Evolutionary conservation across 1,140 invertebrate species (phyloP).

Genomic region (Rhyacophila brunnea): DNA sequence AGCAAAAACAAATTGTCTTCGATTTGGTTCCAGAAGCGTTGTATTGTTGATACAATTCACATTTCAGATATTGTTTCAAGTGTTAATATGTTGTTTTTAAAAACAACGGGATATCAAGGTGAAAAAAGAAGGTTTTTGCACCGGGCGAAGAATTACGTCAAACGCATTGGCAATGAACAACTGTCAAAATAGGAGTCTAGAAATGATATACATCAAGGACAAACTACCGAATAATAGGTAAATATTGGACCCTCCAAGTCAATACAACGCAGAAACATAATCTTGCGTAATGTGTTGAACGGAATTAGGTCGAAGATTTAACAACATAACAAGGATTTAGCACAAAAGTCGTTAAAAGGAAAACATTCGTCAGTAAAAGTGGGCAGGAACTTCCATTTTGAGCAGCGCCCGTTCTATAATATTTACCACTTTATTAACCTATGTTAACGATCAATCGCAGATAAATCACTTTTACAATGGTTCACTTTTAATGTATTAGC

Average conservation of each 20-base stretch:
- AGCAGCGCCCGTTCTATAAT: neutral
- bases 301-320: too few species aligned
- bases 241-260: constrained; percentile 7
- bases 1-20: too few species aligned
- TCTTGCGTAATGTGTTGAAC: neutral
- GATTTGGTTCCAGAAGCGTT: too few species aligned
- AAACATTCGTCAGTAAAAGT: constrained; percentile 26
- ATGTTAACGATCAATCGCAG: neutral
- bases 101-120: constrained; percentile 4
- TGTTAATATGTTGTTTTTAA: neutral
- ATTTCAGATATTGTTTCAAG: too few species aligned
- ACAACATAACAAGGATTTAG: neutral
- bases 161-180: constrained; percentile 17
- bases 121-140: constrained; percentile 20
- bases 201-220: constrained; percentile 7
- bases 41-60: too few species aligned
- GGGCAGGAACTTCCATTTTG: constrained; percentile 26
- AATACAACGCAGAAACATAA: neutral
- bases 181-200: constrained; percentile 12
- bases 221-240: constrained; percentile 19
- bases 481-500: neutral
- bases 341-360: constrained; percentile 22
- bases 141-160: constrained; percentile 21
- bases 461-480: constrained; percentile 16
- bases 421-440: too few species aligned